Base-by-base conservation (phyloP, 1,140 invertebrate species). In the Euwallacea fornicatus region DNA sequence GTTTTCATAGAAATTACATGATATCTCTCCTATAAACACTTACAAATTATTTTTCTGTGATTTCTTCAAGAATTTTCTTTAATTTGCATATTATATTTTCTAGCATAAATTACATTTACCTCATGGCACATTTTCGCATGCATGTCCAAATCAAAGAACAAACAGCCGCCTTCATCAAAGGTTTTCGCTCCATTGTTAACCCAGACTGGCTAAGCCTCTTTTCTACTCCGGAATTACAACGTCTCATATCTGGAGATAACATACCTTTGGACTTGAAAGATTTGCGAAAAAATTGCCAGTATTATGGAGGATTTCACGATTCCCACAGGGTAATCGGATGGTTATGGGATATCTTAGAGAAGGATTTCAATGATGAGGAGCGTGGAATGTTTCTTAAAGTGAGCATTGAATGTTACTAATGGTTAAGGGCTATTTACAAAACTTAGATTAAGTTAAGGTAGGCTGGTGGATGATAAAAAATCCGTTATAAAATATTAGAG, bases 271-370 rank as follows among this genome's bases (percentile, higher is more conserved):
- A 99, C 85, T 83, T 98, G 62, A 86, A 89, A 77, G 97, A 99
- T 85, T 84, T 99, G 55, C 87, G 96, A 63, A 89, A 89, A 75
- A 91, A 99, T 83, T 98, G 97, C 2, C 95, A 98, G 83, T 99
- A 99, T 84, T 99, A 98, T 84, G 98, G 98, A 46, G 98, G 98
- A 7, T 99, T 99, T 83, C 98, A 99, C 82, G 96, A 98, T 83
- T 97, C 94, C 72, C 98, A 99, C 84, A 87, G 95, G 73, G 95
- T 99, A 47, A 93, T 99, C 11, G 91, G 93, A 78, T 99, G 98
- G 98, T 84, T 99, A 10, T 99, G 98, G 98, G 96, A 99, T 82
- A 95, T 99, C 74, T 83, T 99, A 41, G 93, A 97, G 76, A 93
- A 95, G 78, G 97, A 99, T 83, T 99, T 99, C 82, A 90, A 86